Evolutionary conservation across 2,113 vertebrate species (phyloP), one percentile per base, ranked within the genome.

Genomic region (Scophthalmus maximus): DNA sequence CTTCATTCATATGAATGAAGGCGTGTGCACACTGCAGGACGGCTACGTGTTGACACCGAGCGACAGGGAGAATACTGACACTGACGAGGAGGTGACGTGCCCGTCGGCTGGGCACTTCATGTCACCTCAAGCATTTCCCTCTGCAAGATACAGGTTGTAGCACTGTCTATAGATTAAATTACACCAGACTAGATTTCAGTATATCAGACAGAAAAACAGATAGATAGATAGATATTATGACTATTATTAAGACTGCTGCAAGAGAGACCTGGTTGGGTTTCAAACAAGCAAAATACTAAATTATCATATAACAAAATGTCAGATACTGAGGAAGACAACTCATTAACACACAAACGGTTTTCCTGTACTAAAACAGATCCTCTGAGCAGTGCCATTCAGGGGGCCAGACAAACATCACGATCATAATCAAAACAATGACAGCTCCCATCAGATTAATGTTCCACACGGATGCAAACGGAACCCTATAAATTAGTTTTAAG

Each of bases 1-100:
- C n/a, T n/a, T n/a, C n/a, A n/a, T n/a, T n/a, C 61, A 82, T 85
- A 75, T 75, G 76, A 81, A 81, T 67, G 69, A 78, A 59, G 1
- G n/a, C 53, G 8, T 26, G 27, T 55, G 52, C 32, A 29, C 44
- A 23, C 47, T 0, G 11, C 34, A 34, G 30, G 65, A 26, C 0
- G 1, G 18, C 42, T 20, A 20, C 36, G 34, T 26, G 68, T 47
- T 58, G 76, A 69, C 72, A 27, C 9, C 53, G 79, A 82, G 36
- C 84, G 79, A 84, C 70, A 68, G 60, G 29, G 8, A 71, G 76
- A 82, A 76, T 71, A 79, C 50, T 72, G 79, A 85, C 60, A 56
- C 4, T 83, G 87, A 87, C 55, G 38, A 71, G 68, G 65, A 3
- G 49, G 23, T 62, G 78, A 78, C 25, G 27, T 15, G 38, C 50